Evolutionary conservation across 2,888 invertebrate species (phyloP).

Genomic region (Drosophila glabriapex): DNA sequence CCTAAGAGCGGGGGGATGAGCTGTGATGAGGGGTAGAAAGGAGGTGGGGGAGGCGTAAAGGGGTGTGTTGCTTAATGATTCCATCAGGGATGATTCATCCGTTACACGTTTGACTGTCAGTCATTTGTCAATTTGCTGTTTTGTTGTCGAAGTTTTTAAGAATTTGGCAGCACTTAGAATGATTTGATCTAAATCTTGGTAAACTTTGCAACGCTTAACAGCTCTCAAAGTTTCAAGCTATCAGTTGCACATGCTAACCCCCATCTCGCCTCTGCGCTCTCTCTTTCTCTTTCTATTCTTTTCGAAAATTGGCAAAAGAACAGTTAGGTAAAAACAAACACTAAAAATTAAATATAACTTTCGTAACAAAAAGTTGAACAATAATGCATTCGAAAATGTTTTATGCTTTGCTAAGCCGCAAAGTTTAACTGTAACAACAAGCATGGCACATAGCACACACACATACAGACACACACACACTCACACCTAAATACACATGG

Average conservation of each 20-base stretch:
- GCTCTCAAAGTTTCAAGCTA: conserved; percentile 21
- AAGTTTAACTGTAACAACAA: conserved; percentile 54
- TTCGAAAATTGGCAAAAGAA: background rate
- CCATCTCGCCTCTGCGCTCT: background rate
- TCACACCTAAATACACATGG: background rate
- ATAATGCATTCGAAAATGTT: conserved; percentile 72
- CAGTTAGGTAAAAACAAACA: conserved; percentile 16
- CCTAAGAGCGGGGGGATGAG: background rate
- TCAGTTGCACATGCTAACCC: conserved; percentile 13
- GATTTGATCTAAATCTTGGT: conserved; percentile 46
- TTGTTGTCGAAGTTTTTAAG: conserved; percentile 6
- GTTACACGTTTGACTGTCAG: conserved; percentile 37
- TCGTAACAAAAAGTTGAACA: conserved; percentile 50
- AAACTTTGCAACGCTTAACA: conserved; percentile 13
- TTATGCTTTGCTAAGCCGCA: conserved; percentile 63
- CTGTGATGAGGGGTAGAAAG: too few species aligned
- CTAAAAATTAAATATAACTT: conserved; percentile 40
- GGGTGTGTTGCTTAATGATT: conserved; percentile 40
- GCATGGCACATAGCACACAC: background rate
- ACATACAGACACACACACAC: background rate
- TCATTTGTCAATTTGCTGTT: conserved; percentile 62
- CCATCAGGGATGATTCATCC: conserved; percentile 58
- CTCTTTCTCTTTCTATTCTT: background rate
- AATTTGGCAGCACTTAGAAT: conserved; percentile 55
- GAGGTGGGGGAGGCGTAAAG: background rate